Percentiles rank a stretch among this genome's conserved stretches.
phyloP scores from a whole-genome alignment of 2,113 vertebrate species.

The Illadopsis cleaveri region DNA sequence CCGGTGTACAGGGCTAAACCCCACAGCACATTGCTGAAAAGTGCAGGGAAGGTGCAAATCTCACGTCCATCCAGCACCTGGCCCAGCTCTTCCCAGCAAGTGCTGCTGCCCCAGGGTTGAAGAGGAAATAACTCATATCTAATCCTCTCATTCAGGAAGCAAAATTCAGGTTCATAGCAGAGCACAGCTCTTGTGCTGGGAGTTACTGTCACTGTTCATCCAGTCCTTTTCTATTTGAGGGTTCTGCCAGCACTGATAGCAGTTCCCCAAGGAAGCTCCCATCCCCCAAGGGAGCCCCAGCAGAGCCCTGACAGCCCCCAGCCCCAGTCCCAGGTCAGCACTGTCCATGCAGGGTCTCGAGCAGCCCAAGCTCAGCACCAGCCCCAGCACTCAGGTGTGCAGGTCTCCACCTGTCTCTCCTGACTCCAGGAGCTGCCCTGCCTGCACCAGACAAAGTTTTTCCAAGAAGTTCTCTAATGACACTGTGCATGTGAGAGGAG shows the following conservation, averaged over 20 bases:
- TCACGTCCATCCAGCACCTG: neutral
- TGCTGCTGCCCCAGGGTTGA: neutral
- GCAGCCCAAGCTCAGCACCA: too few relatives aligned
- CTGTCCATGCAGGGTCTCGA: rapidly evolving
- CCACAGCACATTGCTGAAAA: neutral
- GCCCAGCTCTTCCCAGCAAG: neutral
- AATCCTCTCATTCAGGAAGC: rapidly evolving
- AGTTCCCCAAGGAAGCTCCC: neutral
- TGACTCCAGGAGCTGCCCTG: neutral
- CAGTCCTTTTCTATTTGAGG: neutral
- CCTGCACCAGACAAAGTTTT: neutral
- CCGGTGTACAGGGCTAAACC: rapidly evolving
- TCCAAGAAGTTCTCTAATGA: neutral
- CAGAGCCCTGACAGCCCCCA: rapidly evolving
- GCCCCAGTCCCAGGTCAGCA: neutral
- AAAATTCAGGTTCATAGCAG: neutral
- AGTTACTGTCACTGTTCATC: neutral
- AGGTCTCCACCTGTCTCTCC: neutral
- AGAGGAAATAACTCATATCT: neutral
- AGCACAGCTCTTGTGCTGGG: neutral
- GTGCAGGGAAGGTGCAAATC: neutral
- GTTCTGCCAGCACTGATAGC: neutral
- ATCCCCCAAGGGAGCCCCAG: neutral
- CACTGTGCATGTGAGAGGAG: neutral
- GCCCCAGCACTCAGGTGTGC: too few relatives aligned